Conservation (phyloP, 2,888 invertebrate species). For the Serripes groenlandicus region DNA sequence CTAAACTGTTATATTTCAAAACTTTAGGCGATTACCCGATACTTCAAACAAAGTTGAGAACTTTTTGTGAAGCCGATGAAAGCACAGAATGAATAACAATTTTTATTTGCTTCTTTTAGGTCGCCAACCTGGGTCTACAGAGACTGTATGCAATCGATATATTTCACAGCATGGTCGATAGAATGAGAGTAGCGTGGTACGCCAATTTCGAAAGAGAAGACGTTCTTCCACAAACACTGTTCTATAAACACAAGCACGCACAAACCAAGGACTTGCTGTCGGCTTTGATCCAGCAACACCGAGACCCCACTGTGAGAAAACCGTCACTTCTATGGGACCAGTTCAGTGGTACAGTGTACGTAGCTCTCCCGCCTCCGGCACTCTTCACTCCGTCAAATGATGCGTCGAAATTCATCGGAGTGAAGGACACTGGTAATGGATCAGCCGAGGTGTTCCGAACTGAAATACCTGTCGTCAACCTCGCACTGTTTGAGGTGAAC, state of each 20-base stretch:
- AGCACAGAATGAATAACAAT: too few species aligned
- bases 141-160: constrained; percentile 73
- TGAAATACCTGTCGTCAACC: constrained; percentile 32
- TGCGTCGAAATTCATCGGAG: constrained; percentile 46
- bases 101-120: constrained; percentile 37
- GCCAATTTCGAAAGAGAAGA: constrained; percentile 69
- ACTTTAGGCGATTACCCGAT: too few species aligned
- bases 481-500: constrained; percentile 60
- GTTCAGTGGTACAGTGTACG: constrained; percentile 24
- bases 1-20: too few species aligned
- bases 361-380: constrained; percentile 51
- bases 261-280: neutral
- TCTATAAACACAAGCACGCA: neutral
- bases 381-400: constrained; percentile 8
- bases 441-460: constrained; percentile 49
- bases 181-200: constrained; percentile 67
- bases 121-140: constrained; percentile 61
- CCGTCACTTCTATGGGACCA: constrained; percentile 46
- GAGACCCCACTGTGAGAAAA: neutral
- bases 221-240: neutral
- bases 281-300: neutral
- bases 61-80: too few species aligned
- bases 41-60: too few species aligned
- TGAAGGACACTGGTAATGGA: constrained; percentile 55
- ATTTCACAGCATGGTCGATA: constrained; percentile 46